Evolutionary conservation across 2,113 vertebrate genomes (phyloP), one percentile per base, ranked within the genome.

Genomic region (Heliornis fulica): DNA sequence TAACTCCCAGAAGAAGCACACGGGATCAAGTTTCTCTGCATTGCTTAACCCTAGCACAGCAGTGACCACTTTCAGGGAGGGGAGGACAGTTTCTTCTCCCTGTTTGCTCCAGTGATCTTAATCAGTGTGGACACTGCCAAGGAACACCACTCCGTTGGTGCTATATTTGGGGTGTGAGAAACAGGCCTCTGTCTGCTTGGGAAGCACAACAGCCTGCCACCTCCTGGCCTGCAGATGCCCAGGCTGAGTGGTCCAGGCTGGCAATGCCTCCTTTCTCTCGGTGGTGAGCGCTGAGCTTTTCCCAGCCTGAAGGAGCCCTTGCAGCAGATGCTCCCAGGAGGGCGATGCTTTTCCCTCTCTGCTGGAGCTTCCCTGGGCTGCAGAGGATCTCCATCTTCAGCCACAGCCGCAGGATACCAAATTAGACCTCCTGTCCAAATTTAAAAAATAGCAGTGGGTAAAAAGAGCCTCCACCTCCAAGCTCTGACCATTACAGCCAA

Each of bases 331-430:
- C 11, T 80, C 18, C 46, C 36, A 16, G 45, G 59, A 87, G 18
- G 4, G 2, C 0, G 4, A 15, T 0, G 2, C 28, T 83, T 74
- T 65, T 77, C 29, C 40, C 17, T 5, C 0, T 0, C 17, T 2
- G 0, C 31, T 28, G 45, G 41, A 57, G 11, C n/a, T 11, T 41
- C 22, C 86, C 45, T 26, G 45, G 16, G 50, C 26, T 1, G 4
- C 57, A 68, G 59, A 66, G 31, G 23, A 40, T 18, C 19, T 80
- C 21, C 29, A 17, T 85, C 41, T 18, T 5, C 38, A 77, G 60
- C 36, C 34, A n/a, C 45, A 48, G n/a, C 32, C 0, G 0, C 4
- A 21, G 38, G 19, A 7, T 4, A 32, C 32, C 3, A 4, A 38
- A 46, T 11, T 18, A 82, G 50, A 41, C 18, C 18, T 71, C 32